Conservation (phyloP, 2,888 invertebrate species). For the Ichneumon xanthorius region DNA sequence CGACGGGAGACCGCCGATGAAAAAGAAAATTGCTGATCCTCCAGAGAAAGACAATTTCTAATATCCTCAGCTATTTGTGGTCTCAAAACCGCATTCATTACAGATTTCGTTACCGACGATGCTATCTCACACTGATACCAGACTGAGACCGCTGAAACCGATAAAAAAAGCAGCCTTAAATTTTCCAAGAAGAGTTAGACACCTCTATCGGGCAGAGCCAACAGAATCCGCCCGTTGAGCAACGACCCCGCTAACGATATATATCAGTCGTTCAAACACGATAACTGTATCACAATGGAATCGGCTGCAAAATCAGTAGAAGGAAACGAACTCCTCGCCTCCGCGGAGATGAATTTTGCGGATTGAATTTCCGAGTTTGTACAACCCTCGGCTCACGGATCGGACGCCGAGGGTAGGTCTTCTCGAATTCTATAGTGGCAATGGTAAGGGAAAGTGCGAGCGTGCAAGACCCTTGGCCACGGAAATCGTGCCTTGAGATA, state of each 20-base stretch:
- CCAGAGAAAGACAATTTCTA: too few species aligned
- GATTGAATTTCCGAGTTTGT: slow-evolving; percentile 65
- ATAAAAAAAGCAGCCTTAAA: too few species aligned
- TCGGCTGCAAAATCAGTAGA: not conserved
- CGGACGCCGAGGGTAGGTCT: slow-evolving; percentile 16
- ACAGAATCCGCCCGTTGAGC: not conserved
- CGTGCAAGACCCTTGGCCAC: slow-evolving; percentile 64
- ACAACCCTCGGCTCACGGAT: slow-evolving; percentile 46
- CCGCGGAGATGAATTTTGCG: slow-evolving; percentile 24
- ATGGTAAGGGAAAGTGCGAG: slow-evolving; percentile 49
- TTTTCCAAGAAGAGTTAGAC: too few species aligned
- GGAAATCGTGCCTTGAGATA: slow-evolving; percentile 75
- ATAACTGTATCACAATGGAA: not conserved
- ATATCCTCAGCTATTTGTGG: too few species aligned
- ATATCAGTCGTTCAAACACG: too few species aligned
- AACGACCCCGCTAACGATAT: not conserved
- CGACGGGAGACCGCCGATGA: too few species aligned
- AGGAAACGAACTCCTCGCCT: not conserved
- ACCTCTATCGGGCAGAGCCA: too few species aligned
- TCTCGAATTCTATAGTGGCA: slow-evolving; percentile 44
- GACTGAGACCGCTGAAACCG: too few species aligned
- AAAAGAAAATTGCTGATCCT: too few species aligned
- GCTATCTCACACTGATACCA: too few species aligned
- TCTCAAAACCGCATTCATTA: too few species aligned
- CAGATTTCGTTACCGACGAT: too few species aligned